phyloP scores from a whole-genome alignment of 2,888 invertebrate genomes.

The Osedax fenrisi region DNA sequence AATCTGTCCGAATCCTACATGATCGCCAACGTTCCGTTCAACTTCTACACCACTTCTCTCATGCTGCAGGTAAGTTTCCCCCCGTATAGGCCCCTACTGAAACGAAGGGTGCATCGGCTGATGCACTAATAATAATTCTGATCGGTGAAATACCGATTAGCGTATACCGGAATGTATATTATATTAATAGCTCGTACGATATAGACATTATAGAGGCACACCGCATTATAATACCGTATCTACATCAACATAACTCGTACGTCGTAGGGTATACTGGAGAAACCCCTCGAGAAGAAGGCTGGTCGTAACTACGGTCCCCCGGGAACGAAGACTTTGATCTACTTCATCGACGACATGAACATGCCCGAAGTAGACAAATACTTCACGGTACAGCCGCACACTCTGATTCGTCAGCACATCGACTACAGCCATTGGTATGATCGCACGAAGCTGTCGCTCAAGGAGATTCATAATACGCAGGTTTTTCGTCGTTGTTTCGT shows the following conservation, averaged over 20 bases:
- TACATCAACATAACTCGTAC: too few species aligned
- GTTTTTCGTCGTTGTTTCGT: too few species aligned
- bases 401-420: constrained; percentile 81
- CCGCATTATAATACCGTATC: too few species aligned
- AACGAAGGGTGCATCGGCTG: too few species aligned
- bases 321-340: constrained; percentile 79
- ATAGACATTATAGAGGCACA: too few species aligned
- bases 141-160: too few species aligned
- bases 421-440: constrained; percentile 97
- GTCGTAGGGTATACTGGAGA: constrained; percentile 64
- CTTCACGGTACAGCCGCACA: constrained; percentile 90
- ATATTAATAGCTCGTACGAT: too few species aligned
- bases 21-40: constrained; percentile 81
- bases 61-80: constrained; percentile 51
- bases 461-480: constrained; percentile 85
- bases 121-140: too few species aligned
- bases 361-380: constrained; percentile 93
- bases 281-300: constrained; percentile 87
- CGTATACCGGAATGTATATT: too few species aligned
- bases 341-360: constrained; percentile 92
- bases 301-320: constrained; percentile 89
- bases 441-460: constrained; percentile 70
- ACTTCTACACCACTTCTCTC: constrained; percentile 78
- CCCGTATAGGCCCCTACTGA: too few species aligned
- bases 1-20: constrained; percentile 69